phyloP scores from a whole-genome alignment of 2,888 invertebrate genomes.

The Rhamphomyia laevipes region DNA sequence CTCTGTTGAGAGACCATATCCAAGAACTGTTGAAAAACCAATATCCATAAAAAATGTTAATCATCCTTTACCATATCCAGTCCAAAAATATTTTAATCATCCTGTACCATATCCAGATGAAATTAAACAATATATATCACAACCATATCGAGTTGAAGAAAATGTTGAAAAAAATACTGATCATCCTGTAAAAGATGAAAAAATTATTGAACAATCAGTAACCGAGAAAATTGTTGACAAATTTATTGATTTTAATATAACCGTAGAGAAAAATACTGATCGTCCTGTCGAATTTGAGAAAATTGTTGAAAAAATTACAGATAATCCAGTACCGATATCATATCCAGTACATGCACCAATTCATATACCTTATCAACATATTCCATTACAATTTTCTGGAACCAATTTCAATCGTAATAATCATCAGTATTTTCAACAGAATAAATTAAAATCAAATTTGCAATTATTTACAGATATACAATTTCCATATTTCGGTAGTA shows the following conservation, averaged over 20 bases:
- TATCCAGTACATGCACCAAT: conserved; percentile 38
- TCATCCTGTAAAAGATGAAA: conserved; percentile 18
- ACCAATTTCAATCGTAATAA: background rate
- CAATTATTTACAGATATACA: background rate
- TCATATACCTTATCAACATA: conserved; percentile 21
- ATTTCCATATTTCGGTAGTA: background rate
- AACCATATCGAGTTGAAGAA: conserved; percentile 43
- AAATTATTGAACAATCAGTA: conserved; percentile 45
- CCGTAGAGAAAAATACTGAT: conserved; percentile 37
- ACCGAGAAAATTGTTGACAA: conserved; percentile 38
- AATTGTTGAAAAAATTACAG: conserved; percentile 22
- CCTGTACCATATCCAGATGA: conserved; percentile 37
- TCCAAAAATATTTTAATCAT: conserved; percentile 19
- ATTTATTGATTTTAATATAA: conserved; percentile 34
- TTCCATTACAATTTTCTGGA: too few species aligned
- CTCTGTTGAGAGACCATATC: conserved; percentile 39
- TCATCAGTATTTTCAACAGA: background rate
- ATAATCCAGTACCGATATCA: conserved; percentile 21
- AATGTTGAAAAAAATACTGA: conserved; percentile 40
- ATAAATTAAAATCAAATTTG: background rate
- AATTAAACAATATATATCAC: conserved; percentile 38
- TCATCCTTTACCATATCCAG: conserved; percentile 19
- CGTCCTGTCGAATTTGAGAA: conserved; percentile 35
- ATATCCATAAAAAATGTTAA: conserved; percentile 21
- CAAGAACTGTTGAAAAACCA: conserved; percentile 39